Base-by-base conservation (phyloP, 2,888 invertebrate species). In the Dasysyrphus tricinctus region DNA sequence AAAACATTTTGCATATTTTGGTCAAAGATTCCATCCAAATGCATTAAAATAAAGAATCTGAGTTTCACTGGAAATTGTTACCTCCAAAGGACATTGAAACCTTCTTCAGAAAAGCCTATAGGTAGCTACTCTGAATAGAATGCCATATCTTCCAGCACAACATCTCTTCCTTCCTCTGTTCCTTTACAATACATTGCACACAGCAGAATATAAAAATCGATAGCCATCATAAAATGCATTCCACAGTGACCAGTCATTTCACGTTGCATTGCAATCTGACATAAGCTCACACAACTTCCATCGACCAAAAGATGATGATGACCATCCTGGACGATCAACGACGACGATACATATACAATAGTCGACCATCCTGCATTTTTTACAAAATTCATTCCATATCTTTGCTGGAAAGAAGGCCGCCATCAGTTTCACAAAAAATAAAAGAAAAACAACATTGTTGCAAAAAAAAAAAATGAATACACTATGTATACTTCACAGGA, bases 301-400 rank as follows among this genome's bases (percentile, higher is more conserved):
- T 57, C 44, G 39, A 24, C 47, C 69, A 24, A 69, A 69, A 67
- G 34, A 67, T 47, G 67, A 67, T 19, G 34, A 49, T 34, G 32
- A 65, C 65, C 24, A 37, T 24, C 24, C 24, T 19, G 37, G 12
- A 12, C 19, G 14, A 37, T 56, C n/a, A n/a, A n/a, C n/a, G n/a
- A n/a, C n/a, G 24, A 75, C 19, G 63, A 51, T 24, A 2, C 14
- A 24, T 24, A 24, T 3, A 24, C 3, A 24, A 24, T 24, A 24
- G 44, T 44, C 57, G 39, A 37, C 51, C 49, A 67, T 63, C 37
- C 42, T 63, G 63, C 44, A 82, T 69, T 77, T n/a, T 83, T 74
- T 51, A 75, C 74, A 75, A 70, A 75, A 79, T 80, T 51, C 56
- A 80, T 76, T 70, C 12, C 74, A 83, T 75, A 63, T 72, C 57